Base-by-base conservation (phyloP, 2,113 vertebrate genomes). In the Phyllopteryx taeniolatus region DNA sequence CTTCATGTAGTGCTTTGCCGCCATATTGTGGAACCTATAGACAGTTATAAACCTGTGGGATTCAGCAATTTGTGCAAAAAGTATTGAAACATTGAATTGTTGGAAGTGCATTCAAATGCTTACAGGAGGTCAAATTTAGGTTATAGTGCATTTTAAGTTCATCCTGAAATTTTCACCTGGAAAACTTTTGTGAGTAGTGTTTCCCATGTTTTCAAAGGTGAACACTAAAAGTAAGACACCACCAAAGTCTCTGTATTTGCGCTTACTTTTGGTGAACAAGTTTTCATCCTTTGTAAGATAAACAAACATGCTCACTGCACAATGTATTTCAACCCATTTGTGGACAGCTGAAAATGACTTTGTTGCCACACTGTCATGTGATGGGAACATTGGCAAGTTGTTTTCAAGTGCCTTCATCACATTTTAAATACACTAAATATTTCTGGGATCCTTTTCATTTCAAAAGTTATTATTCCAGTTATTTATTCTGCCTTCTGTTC, bases 361-460 rank as follows among this genome's bases (percentile, higher is more conserved):
- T 12, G 9, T 47, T 47, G 46, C 8, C 13, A 47, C 46, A 12
- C 46, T 12, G 46, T 47, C 13, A 47, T 5, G 13, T 59, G 56
- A 59, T 0, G n/a, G 10, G n/a, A 35, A 9, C 61, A 27, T 22
- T 53, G 22, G 44, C 54, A 27, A 59, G 66, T 67, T 33, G 54
- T 44, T 70, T 70, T 74, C 12, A 82, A 85, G 86, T 89, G 86
- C 84, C 83, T 88, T 79, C 51, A 44, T 53, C 15, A 60, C 2
- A 76, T 72, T 63, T 65, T 5, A 46, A 15, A 65, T 62, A 57
- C 1, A 65, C 62, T 57, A 60, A 3, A 75, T 1, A 42, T 42
- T n/a, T 71, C 44, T 70, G 51, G 39, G 46, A 51, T 68, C 39
- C 20, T 56, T 10, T 47, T 44, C 53, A 6, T 64, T 59, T 67